Conservation (phyloP, 2,888 invertebrate genomes). For the Orgyia antiqua region DNA sequence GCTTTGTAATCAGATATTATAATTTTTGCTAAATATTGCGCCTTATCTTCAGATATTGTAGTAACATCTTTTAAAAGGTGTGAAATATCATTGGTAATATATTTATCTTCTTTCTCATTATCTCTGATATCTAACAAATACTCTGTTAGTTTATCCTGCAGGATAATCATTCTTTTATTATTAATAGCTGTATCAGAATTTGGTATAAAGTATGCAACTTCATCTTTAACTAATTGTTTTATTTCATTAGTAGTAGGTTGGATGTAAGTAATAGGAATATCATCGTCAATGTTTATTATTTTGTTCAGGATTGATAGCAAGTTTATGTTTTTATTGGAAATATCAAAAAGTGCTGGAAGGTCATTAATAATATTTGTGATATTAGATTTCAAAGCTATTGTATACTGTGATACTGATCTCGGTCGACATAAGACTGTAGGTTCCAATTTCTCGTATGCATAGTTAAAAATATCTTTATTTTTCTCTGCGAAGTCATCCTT, state of each 20-base stretch:
- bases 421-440: constrained; percentile 15
- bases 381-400: constrained; percentile 7
- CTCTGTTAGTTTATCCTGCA: constrained; percentile 13
- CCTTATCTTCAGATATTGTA: constrained; percentile 17
- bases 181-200: constrained; percentile 10
- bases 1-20: constrained; percentile 18
- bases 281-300: constrained; percentile 12
- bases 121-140: constrained; percentile 11
- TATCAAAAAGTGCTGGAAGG: constrained; percentile 13
- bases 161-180: constrained; percentile 6
- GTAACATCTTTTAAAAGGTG: constrained; percentile 9
- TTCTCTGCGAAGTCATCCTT: no score
- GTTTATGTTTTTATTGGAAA: constrained; percentile 5
- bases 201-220: constrained; percentile 19
- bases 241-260: constrained; percentile 18
- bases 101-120: constrained; percentile 10
- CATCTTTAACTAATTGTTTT: constrained; percentile 17
- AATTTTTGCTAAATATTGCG: constrained; percentile 14
- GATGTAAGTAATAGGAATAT: constrained; percentile 6
- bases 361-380: constrained; percentile 15
- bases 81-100: constrained; percentile 5
- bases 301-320: constrained; percentile 4
- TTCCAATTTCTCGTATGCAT: constrained; percentile 16
- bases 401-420: constrained; percentile 14
- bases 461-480: constrained; percentile 15